Evolutionary conservation across 1,140 invertebrate species (phyloP), one percentile per base, ranked within the genome.

Genomic region (Diachasma alloeum): DNA sequence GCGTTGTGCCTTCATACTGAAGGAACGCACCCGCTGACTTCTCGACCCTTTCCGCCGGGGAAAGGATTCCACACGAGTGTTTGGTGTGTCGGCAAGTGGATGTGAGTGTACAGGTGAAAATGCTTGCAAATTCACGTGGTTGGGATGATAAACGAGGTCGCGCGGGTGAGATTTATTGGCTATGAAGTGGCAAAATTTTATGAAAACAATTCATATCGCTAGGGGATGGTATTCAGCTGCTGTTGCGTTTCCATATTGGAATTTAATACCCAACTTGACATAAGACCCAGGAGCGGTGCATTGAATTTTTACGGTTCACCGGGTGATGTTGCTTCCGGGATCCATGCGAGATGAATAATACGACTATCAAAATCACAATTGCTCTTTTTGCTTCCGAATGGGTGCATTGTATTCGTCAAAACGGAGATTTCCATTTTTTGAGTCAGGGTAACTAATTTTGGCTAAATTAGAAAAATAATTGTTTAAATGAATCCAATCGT

Each of bases 181-280:
- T 74, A 26, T 74, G 15, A 73, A 73, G 63, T 59, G 72, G 72
- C 48, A 74, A 42, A 74, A 39, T 72, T 17, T 66, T 36, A 63
- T 66, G 72, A 66, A 74, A 74, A 53, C 72, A 39, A 74, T 74
- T 59, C 56, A 37, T 4, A 15, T 56, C 24, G 37, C 37, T 31
- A 2, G 53, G 24, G 63, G 13, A 42, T 74, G 59, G 36, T 59
- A 39, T 66, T 22, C 31, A 36, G 53, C 22, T 17, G 17, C 39
- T 66, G 17, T 42, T 74, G 10, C 39, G 1, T 26, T 22, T 17
- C 42, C 22, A 56, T 22, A 19, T n/a, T 37, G 72, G 48, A 72
- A 72, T 72, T 72, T 72, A 72, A 72, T 72, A 37, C 48, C 17
- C 56, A 56, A 31, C 68, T 53, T 17, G 48, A 53, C 48, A 53